These are phyloP conservation scores for Apistogramma diplotaenia DNA, from an alignment of 2,113 vertebrate species.

Conservation along the genomic window DNA sequence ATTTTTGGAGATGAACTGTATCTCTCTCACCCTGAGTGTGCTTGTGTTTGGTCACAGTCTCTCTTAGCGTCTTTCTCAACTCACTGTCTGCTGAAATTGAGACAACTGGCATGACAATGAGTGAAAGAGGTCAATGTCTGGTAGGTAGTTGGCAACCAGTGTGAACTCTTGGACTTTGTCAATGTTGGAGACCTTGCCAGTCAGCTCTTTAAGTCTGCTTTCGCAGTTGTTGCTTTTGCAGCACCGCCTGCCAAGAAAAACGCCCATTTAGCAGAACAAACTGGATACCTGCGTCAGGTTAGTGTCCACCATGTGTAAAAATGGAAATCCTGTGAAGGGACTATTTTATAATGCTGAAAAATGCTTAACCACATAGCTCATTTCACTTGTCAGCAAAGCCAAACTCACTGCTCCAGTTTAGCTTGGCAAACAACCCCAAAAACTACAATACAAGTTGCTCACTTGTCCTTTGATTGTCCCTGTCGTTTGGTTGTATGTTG, in stretches of 20 bases:
- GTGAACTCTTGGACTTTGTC: conserved; percentile 1
- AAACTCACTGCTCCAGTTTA: background rate
- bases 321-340: background rate
- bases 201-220: background rate
- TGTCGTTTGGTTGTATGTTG: background rate
- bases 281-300: background rate
- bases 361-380: background rate
- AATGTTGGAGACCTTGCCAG: background rate
- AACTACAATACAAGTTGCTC: background rate
- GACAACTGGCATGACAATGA: background rate
- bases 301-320: background rate
- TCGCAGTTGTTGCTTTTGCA: background rate
- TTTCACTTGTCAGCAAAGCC: background rate
- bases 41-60: background rate
- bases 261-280: background rate
- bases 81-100: background rate
- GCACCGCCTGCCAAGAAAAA: background rate
- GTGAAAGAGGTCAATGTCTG: background rate
- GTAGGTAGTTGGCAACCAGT: background rate
- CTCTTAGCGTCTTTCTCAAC: background rate
- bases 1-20: background rate
- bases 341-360: background rate
- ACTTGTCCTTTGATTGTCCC: background rate
- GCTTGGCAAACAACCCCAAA: background rate
- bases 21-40: background rate